Evolutionary conservation across 2,888 invertebrate species (phyloP), one percentile per base, ranked within the genome.

Genomic region (Metacarcinus magister): DNA sequence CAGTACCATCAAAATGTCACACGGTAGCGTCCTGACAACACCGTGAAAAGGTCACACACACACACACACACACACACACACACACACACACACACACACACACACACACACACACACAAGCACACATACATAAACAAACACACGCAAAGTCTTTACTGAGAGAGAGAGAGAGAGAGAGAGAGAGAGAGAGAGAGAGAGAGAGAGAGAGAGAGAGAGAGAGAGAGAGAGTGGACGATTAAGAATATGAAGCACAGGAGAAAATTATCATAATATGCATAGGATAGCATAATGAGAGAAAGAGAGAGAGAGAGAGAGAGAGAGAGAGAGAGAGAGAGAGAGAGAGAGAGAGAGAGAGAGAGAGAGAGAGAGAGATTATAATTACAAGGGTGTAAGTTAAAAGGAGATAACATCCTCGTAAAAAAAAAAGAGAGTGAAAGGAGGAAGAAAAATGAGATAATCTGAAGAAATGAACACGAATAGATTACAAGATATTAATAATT

Each of bases 61-160:
- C 89, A 3, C 32, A 19, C 39, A 39, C 89, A 89, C 89, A 39
- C 89, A 89, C 89, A 89, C 23, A 89, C 89, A 89, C 89, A 32
- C 89, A 89, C 89, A 89, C 89, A 89, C 89, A 89, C 39, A 89
- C 89, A 89, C 91, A 91, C 91, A 91, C 91, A 91, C 91, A 91
- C 44, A n/a, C 23, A 46, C 43, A 23, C 46, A 39, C 44, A 89
- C 89, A 89, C 89, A 89, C 89, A 89, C 89, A 32, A 2, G 28
- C 89, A 89, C 89, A 89, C 89, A 89, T 32, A 89, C 89, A 89
- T 32, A 89, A 16, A 89, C 89, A 89, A n/a, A n/a, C n/a, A n/a
- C n/a, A 23, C 5, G 60, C 23, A 67, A n/a, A 19, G 48, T 48
- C n/a, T n/a, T 1, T 19, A 23, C 19, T 23, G 67, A 8, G n/a